phyloP scores from a whole-genome alignment of 2,888 invertebrate genomes.

The Amphimallon solstitiale region DNA sequence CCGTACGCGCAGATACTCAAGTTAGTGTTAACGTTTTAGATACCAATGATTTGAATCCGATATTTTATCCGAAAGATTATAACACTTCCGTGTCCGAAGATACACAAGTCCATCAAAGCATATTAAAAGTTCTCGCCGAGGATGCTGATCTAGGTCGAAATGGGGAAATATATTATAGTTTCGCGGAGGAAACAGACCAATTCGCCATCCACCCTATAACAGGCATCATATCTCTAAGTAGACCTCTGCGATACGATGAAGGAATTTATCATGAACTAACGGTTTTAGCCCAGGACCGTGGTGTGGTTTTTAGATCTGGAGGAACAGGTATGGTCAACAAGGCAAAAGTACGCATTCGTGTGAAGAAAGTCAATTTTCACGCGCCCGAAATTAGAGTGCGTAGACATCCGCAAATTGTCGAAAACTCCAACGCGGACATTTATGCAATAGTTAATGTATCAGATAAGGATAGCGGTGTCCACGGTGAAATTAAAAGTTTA shows the following conservation, averaged over 20 bases:
- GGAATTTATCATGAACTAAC: conserved; percentile 76
- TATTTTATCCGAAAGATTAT: conserved; percentile 92
- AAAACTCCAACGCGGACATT: conserved; percentile 83
- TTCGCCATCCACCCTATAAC: conserved; percentile 95
- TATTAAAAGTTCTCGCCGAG: conserved; percentile 84
- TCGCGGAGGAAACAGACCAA: conserved; percentile 81
- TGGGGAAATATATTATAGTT: conserved; percentile 96
- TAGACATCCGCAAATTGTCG: conserved; percentile 81
- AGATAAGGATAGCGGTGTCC: conserved; percentile 85
- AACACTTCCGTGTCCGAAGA: conserved; percentile 89
- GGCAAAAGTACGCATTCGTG: conserved; percentile 79
- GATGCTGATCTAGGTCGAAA: conserved; percentile 97
- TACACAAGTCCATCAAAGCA: conserved; percentile 82
- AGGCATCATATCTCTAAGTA: conserved; percentile 86
- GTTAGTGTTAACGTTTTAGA: conserved; percentile 81
- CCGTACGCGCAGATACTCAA: conserved; percentile 76
- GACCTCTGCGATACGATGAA: conserved; percentile 78
- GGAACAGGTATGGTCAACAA: conserved; percentile 72
- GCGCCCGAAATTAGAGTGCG: conserved; percentile 86
- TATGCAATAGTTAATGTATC: conserved; percentile 89
- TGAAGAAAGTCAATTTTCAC: conserved; percentile 85
- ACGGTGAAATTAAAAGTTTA: conserved; percentile 83
- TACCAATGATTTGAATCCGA: conserved; percentile 91
- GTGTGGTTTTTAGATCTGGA: conserved; percentile 69
- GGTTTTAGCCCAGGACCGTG: conserved; percentile 89